A percentile compares a stretch with the other conserved stretches of the same genome.
Conservation (phyloP, 2,888 invertebrate genomes). For the Tetheella fluctuosa region DNA sequence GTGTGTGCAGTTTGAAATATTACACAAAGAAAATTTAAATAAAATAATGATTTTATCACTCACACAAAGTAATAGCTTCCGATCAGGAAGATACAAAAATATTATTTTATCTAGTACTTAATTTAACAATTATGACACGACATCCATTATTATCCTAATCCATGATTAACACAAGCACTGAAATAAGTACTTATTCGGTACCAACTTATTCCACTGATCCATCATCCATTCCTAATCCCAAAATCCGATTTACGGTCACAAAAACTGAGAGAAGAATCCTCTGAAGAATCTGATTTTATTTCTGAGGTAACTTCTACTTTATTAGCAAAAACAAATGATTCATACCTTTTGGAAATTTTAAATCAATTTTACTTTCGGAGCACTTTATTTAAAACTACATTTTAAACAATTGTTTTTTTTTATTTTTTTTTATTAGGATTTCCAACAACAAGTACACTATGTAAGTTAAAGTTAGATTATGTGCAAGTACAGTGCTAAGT, state of each 20-base stretch:
- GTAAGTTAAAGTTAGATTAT: no score
- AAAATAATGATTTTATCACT: no score
- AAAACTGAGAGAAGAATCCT: background rate
- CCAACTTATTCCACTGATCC: background rate
- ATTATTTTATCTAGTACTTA: background rate
- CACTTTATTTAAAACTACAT: background rate
- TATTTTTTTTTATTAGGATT: no score
- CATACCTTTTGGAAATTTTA: background rate
- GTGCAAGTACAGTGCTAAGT: no score
- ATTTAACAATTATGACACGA: background rate
- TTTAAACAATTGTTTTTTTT: no score
- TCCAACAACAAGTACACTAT: no score
- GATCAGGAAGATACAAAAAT: background rate
- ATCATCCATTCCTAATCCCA: background rate
- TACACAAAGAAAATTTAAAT: background rate
- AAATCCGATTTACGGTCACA: conserved; percentile 1
- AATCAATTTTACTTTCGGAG: no score
- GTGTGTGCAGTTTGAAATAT: conserved; percentile 17
- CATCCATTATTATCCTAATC: background rate
- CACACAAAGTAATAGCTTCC: no score
- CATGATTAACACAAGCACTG: background rate
- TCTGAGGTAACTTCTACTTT: background rate
- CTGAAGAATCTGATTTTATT: background rate
- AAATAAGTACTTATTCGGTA: background rate
- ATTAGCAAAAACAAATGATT: background rate